These are phyloP conservation scores for Pseudorhombus dupliciocellatus DNA, from an alignment of 2,113 vertebrate species.

Conservation along the genomic window DNA sequence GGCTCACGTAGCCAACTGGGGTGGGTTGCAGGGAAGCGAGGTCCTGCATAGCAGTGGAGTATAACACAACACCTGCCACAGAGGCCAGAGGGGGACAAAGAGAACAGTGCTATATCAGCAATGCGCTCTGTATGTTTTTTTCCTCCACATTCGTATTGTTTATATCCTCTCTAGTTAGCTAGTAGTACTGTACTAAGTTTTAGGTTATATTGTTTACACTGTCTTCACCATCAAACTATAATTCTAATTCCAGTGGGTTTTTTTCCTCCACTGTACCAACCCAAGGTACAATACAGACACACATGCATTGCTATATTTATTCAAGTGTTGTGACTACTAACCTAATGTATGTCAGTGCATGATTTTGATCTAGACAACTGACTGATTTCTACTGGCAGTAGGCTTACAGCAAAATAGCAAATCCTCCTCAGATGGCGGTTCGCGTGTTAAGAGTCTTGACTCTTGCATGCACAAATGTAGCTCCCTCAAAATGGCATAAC, in stretches of 20 bases:
- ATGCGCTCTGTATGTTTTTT: neutral
- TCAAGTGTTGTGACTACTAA: neutral
- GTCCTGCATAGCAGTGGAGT: constrained; percentile 33
- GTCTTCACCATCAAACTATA: too few relatives aligned
- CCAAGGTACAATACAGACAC: neutral
- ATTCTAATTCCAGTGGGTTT: too few relatives aligned
- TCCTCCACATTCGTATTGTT: neutral
- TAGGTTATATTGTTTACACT: too few relatives aligned
- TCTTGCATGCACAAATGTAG: neutral
- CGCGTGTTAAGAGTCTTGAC: constrained; percentile 9
- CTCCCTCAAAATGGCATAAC: neutral
- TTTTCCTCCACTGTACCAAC: neutral
- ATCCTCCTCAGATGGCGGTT: constrained; percentile 4
- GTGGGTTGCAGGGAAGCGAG: constrained; percentile 33
- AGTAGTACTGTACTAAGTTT: neutral
- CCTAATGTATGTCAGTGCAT: neutral
- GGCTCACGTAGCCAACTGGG: constrained; percentile 37
- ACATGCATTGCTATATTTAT: neutral
- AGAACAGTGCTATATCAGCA: constrained; percentile 25
- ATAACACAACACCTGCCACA: constrained; percentile 48
- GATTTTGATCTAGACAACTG: neutral
- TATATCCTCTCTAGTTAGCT: neutral
- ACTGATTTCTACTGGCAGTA: neutral
- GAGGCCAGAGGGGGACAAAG: constrained; percentile 26
- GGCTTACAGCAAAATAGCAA: constrained; percentile 10